Evolutionary conservation across 2,797 vertebrate genomes (phyloP).

Genomic region (Coracias cyanogaster): DNA sequence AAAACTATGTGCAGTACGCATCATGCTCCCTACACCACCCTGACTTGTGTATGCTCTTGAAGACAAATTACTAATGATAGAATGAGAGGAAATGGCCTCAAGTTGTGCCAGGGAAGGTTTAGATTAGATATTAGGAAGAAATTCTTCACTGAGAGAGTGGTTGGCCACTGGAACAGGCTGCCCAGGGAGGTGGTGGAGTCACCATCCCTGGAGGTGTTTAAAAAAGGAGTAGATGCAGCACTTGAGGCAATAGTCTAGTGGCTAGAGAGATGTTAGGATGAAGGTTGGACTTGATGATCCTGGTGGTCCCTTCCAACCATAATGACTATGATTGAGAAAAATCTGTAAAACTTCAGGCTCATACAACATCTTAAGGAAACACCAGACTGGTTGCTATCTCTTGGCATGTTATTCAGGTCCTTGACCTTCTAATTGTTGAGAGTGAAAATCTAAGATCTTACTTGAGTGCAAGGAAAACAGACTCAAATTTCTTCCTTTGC

Average conservation of each 20-base stretch:
- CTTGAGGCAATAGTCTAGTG: too few relatives aligned
- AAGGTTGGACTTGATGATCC: too few relatives aligned
- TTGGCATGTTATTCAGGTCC: neutral
- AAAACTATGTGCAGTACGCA: fast-evolving
- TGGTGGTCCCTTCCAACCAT: too few relatives aligned
- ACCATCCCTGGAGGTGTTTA: too few relatives aligned
- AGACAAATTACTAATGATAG: neutral
- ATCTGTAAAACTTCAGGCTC: neutral
- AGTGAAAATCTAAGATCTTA: neutral
- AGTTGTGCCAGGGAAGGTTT: too few relatives aligned
- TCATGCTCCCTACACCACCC: neutral
- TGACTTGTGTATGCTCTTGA: neutral
- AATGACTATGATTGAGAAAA: neutral
- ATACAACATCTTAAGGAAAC: neutral
- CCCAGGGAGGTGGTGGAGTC: too few relatives aligned
- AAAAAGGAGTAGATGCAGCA: too few relatives aligned
- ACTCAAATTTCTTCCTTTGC: neutral
- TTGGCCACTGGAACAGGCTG: too few relatives aligned
- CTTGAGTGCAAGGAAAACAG: neutral
- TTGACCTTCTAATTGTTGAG: neutral
- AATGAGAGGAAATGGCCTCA: too few relatives aligned
- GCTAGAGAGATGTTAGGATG: too few relatives aligned
- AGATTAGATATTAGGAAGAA: too few relatives aligned
- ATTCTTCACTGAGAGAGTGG: too few relatives aligned
- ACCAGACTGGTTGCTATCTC: neutral